phyloP scores from a whole-genome alignment of 2,888 invertebrate species.

The Sylvicola cinctus region DNA sequence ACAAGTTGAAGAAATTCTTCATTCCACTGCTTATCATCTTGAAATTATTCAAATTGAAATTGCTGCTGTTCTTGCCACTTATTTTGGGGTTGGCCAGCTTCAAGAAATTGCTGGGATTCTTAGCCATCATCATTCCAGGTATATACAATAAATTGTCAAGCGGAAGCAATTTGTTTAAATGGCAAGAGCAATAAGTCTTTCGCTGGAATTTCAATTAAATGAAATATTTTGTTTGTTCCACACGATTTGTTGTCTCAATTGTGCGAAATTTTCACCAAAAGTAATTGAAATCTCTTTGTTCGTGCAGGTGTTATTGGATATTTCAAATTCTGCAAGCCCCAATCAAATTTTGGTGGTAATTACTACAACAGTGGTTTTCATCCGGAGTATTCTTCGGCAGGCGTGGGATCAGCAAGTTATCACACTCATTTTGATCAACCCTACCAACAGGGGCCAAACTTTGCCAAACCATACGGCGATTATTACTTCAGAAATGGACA shows the following conservation, averaged over 20 bases:
- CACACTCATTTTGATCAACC: conserved; percentile 22
- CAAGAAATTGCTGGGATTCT: conserved; percentile 62
- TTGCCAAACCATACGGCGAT: conserved; percentile 21
- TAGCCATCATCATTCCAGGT: conserved; percentile 57
- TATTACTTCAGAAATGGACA: conserved; percentile 28
- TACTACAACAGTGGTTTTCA: conserved; percentile 25
- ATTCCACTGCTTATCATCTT: conserved; percentile 62
- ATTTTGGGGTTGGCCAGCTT: conserved; percentile 67
- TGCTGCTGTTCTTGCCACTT: conserved; percentile 60
- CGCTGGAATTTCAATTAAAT: no score
- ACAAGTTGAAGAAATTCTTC: conserved; percentile 60
- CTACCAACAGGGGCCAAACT: conserved; percentile 18
- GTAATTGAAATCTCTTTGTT: no score
- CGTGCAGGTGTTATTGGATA: conserved; percentile 55
- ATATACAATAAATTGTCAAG: conserved; percentile 8
- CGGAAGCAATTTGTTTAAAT: no score
- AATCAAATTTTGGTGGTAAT: conserved; percentile 30
- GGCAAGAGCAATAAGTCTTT: no score
- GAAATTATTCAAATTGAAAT: conserved; percentile 66
- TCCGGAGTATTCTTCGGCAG: conserved; percentile 52
- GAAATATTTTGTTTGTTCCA: no score
- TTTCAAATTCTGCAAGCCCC: conserved; percentile 65
- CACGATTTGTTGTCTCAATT: no score
- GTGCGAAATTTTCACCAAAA: no score
- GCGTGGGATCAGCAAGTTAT: conserved; percentile 46